Evolutionary conservation across 2,888 invertebrate species (phyloP), one percentile per base, ranked within the genome.

Genomic region (Thysanoteuthis rhombus): DNA sequence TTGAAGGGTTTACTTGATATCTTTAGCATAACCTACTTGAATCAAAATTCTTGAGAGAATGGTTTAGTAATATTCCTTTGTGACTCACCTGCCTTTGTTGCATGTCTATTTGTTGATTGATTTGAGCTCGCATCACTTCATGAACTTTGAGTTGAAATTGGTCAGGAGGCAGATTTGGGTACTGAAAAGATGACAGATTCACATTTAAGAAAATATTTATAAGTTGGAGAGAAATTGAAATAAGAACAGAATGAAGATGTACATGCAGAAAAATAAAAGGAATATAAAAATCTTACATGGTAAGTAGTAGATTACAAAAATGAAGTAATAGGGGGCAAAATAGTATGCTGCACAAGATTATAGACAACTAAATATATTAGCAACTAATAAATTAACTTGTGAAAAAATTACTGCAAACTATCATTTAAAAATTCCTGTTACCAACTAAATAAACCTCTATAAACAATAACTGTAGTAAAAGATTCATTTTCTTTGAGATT

Each of bases 151-250:
- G 94, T 89, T 96, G 96, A 93, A 96, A 95, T 93, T 96, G 94
- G 75, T 96, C 96, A 32, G 95, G 96, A n/a, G 96, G 95, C 90
- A 96, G 94, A 93, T 95, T 95, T 3, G 96, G 96, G 94, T 95
- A 95, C 96, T 96, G 95, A 95, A 52, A 92, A 28, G 22, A 19
- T 0, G 36, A 90, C 6, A 25, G 52, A 52, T 52, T 75, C 16
- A 10, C 12, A n/a, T 16, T 75, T 36, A 12, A 36, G 4, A n/a
- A 36, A 75, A 75, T n/a, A 36, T 75, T 58, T 10, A 75, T 5
- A 75, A 75, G 16, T 52, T 3, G 25, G 22, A 36, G n/a, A 36
- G n/a, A 36, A 75, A 36, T 36, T 22, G 32, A 58, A 58, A 28
- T 28, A 25, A 58, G 28, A 58, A 58, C 25, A 0, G 58, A 58